Evolutionary conservation across 2,888 invertebrate genomes (phyloP).

Genomic region (Drosophila maculinotata): DNA sequence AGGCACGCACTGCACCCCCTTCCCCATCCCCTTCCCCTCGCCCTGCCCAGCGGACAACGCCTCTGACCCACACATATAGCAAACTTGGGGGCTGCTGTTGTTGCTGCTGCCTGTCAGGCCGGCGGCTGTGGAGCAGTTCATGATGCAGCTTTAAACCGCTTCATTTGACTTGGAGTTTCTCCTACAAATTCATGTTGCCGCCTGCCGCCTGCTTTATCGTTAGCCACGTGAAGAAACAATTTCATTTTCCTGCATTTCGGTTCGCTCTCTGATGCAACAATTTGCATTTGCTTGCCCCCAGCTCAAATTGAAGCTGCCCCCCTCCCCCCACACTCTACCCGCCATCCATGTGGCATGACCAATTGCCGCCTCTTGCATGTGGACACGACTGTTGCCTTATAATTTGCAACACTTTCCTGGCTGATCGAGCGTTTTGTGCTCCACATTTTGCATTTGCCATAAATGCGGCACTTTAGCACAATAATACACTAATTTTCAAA

Average conservation of each 20-base stretch:
- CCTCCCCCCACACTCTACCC: background rate
- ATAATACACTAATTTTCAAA: no score
- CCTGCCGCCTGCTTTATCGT: conserved; percentile 25
- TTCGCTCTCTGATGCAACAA: conserved; percentile 72
- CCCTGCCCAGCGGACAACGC: no score
- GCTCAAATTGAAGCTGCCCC: conserved; percentile 7
- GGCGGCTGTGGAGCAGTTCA: conserved; percentile 74
- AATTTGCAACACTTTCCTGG: conserved; percentile 76
- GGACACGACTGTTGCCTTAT: conserved; percentile 55
- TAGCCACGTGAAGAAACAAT: conserved; percentile 67
- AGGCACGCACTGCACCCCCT: conserved; percentile 67
- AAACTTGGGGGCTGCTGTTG: conserved; percentile 21
- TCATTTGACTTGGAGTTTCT: conserved; percentile 65
- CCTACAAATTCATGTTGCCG: conserved; percentile 11
- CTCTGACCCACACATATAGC: conserved; percentile 40
- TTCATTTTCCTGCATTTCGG: conserved; percentile 65
- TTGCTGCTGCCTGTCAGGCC: conserved; percentile 53
- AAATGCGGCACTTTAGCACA: no score
- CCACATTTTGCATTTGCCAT: conserved; percentile 44
- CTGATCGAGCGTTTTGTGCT: conserved; percentile 46
- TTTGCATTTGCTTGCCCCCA: conserved; percentile 65
- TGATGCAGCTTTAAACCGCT: conserved; percentile 63
- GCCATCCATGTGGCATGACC: conserved; percentile 34
- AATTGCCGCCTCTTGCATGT: conserved; percentile 51
- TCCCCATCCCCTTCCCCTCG: no score